Conservation (phyloP, 2,888 invertebrate species). For the Vesta saturnalis region DNA sequence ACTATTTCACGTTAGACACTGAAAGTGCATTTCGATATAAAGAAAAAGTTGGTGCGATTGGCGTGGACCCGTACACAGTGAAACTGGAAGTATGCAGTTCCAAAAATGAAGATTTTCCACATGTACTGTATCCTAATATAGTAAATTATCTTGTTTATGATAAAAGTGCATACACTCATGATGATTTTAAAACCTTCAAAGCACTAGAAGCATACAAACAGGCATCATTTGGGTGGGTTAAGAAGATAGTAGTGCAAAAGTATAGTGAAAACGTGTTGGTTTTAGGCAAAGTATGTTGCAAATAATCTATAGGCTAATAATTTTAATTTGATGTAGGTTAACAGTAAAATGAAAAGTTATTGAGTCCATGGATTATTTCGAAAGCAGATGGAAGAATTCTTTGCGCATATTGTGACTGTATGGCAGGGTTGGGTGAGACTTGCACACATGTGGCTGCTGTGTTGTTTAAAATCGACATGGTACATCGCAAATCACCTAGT, state of each 20-base stretch:
- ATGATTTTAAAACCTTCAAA: no score
- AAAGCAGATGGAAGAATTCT: slow-evolving; percentile 14
- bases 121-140: neutral
- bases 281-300: neutral
- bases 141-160: neutral
- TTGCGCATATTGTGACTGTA: slow-evolving; percentile 29
- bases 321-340: slow-evolving; percentile 25
- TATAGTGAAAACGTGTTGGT: neutral
- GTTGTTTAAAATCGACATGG: slow-evolving; percentile 13
- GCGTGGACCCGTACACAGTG: neutral
- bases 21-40: no score
- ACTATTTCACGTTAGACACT: no score
- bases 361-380: slow-evolving; percentile 23
- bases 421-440: slow-evolving; percentile 26
- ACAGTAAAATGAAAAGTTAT: slow-evolving; percentile 17
- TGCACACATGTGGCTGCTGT: slow-evolving; percentile 29
- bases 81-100: neutral
- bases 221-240: neutral
- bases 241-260: neutral
- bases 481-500: no score
- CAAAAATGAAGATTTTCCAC: neutral
- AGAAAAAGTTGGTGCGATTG: no score
- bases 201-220: neutral
- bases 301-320: slow-evolving; percentile 2
- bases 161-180: neutral